Evolutionary conservation across 2,797 vertebrate genomes (phyloP), one percentile per base, ranked within the genome.

Genomic region (Acomys russatus): DNA sequence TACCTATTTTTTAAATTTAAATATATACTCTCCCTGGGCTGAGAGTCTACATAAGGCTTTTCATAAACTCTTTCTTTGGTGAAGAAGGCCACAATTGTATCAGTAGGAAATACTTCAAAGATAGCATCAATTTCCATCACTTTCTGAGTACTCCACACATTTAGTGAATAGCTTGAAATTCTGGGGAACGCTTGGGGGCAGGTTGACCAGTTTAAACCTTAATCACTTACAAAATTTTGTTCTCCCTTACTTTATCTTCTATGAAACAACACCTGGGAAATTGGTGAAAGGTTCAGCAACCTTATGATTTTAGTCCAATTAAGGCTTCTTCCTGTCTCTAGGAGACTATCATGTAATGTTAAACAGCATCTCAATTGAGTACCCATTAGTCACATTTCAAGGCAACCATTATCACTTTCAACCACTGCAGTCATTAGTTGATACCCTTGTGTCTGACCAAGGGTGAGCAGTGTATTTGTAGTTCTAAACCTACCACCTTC

Each of bases 331-430:
- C 8, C 5, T 30, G 28, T n/a, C 20, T 82, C 12, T 44, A 33
- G 12, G 30, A 38, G 12, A 61, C 15, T 14, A 30, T 9, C 5
- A 2, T 22, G 7, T 66, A 35, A 7, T 87, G 23, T 54, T 18
- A 82, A 28, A 11, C 10, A 78, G 4, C 35, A 30, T 22, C 28
- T 63, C 59, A 59, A 49, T 1, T 76, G n/a, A 4, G n/a, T 93
- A 9, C 2, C 4, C 7, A 30, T 64, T n/a, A n/a, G 6, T 94
- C 22, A 56, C 4, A 74, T 63, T 90, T 68, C 20, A 25, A 68
- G 3, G 17, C 2, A 12, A 0, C 3, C 33, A 49, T 74, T 14
- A 8, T 68, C 25, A 0, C 33, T 33, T 54, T 51, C 20, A 30
- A 33, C n/a, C 14, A 28, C 9, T 49, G 10, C 12, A 59, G 38